Evolutionary conservation across 2,888 invertebrate species (phyloP), one percentile per base, ranked within the genome.

Genomic region (Tenthredo livida): DNA sequence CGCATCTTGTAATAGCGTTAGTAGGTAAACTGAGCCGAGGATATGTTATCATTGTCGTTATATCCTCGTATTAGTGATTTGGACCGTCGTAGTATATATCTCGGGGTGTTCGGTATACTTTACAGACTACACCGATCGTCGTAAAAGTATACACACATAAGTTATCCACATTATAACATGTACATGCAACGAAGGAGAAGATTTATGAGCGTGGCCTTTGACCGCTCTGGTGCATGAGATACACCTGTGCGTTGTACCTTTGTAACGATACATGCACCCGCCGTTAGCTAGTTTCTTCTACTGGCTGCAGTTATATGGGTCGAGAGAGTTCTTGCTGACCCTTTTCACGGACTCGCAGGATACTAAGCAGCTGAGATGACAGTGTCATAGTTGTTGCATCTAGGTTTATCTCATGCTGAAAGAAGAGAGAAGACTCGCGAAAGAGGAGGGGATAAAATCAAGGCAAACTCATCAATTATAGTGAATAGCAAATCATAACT

Each of bases 131-230:
- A 43, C 72, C 72, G 54, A 77, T 77, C 40, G 25, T 50, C n/a
- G n/a, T 54, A 54, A 29, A 77, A 21, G 29, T 50, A 54, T 54
- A 40, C 75, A 77, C 50, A 21, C 43, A 73, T 43, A 73, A 73
- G 37, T n/a, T 43, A 43, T 43, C 43, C 29, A 43, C 40, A 43
- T 29, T 67, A 33, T 9, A 21, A 61, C 40, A 58, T 40, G 58
- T 10, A 29, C n/a, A 21, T 40, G 37, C 10, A 15, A 77, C 1
- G 50, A 61, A 80, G 37, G 25, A 25, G 58, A 61, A 80, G 40
- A 80, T 80, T 80, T 61, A 78, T 40, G 61, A 77, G 54, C 77
- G 17, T 54, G 77, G 25, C 50, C 54, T 80, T 61, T 80, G 58
- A 33, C 40, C 58, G 61, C 9, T n/a, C 58, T 17, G 21, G 47